phyloP scores from a whole-genome alignment of 2,113 vertebrate species.

The Balaeniceps rex region DNA sequence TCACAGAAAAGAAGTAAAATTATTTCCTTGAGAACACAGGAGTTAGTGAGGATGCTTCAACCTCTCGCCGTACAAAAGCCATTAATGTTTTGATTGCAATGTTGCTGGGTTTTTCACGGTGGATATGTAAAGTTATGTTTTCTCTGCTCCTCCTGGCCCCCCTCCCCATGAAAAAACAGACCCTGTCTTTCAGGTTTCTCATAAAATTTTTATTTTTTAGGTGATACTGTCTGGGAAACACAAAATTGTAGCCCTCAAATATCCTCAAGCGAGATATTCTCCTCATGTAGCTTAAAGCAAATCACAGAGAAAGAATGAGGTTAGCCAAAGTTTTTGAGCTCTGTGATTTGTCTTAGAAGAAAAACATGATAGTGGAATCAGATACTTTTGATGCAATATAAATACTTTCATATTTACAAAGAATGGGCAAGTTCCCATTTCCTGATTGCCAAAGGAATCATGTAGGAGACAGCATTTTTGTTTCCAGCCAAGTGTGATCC shows the following conservation, averaged over 20 bases:
- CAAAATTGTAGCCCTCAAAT: background rate
- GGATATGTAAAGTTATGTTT: background rate
- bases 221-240: background rate
- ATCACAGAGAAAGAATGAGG: background rate
- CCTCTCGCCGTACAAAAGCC: background rate
- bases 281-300: background rate
- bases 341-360: constrained; percentile 12
- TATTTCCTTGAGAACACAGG: background rate
- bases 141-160: background rate
- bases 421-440: constrained; percentile 14
- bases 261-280: background rate
- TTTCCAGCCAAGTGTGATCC: background rate
- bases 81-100: background rate
- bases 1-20: background rate
- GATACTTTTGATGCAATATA: background rate
- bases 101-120: background rate
- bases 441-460: background rate
- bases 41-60: background rate
- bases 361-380: background rate
- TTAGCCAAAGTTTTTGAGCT: constrained; percentile 44
- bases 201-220: background rate
- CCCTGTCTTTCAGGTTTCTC: background rate
- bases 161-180: background rate
- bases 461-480: background rate
- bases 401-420: constrained; percentile 9